Base-by-base conservation (phyloP, 1,140 invertebrate species). In the Pteromalus puparum region DNA sequence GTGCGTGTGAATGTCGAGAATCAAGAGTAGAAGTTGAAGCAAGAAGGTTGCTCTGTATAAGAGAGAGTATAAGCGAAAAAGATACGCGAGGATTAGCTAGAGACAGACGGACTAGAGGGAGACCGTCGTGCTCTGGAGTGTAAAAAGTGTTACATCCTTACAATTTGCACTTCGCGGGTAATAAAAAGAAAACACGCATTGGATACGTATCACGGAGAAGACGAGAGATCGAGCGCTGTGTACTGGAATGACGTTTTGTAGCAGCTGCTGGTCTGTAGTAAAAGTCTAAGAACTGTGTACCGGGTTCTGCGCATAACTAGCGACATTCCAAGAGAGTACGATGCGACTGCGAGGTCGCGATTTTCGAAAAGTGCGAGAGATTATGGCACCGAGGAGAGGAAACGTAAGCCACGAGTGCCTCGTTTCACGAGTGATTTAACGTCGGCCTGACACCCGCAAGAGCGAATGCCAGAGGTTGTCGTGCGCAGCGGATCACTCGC, bases 1-100 rank as follows among this genome's bases (percentile, higher is more conserved):
- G 15, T 74, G 72, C 42, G 68, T 74, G 34, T 74, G 73, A 70
- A 24, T 74, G 72, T 76, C 42, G 67, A 81, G 38, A 81, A 48
- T 61, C 18, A n/a, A 21, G 53, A 48, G 24, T 61, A 61, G 5
- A n/a, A 7, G 18, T 61, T 61, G 53, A 61, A 61, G 53, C 53
- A 61, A 61, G 53, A 61, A 61, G 21, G 6, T 61, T 61, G 3
- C 53, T 18, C 53, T 61, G 18, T n/a, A 42, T 15, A 21, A 42
- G 42, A 42, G 81, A 67, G n/a, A 87, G 70, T 46, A 30, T 61
- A n/a, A n/a, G 21, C 21, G 53, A 15, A 61, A 61, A 21, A 61
- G 21, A 61, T 21, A 61, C 4, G 53, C 53, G 53, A n/a, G 53
- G 21, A 61, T 61, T 7, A 21, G 6, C 53, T 61, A 61, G 21